Evolutionary conservation across 2,888 invertebrate genomes (phyloP).

Genomic region (Stenichneumon culpator): DNA sequence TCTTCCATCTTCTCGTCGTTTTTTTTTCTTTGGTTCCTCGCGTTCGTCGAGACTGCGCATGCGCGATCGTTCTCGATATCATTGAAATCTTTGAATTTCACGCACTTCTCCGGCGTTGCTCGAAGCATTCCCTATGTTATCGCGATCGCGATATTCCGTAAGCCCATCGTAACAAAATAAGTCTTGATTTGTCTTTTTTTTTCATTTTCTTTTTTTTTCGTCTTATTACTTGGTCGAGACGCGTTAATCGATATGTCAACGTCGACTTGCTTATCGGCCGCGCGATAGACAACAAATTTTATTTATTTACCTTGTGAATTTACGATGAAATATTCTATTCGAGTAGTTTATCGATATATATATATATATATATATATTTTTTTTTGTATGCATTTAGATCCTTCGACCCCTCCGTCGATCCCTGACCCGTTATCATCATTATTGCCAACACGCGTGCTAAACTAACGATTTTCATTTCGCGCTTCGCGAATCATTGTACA

Average conservation of each 20-base stretch:
- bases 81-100: neutral
- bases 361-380: conserved; percentile 17
- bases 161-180: conserved; percentile 69
- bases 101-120: neutral
- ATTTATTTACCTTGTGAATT: conserved; percentile 27
- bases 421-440: conserved; percentile 38
- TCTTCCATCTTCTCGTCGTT: conserved; percentile 19
- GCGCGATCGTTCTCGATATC: conserved; percentile 19
- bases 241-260: conserved; percentile 38
- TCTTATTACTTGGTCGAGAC: conserved; percentile 45
- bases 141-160: neutral
- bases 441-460: conserved; percentile 47
- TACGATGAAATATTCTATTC: conserved; percentile 14
- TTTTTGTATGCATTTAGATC: conserved; percentile 18
- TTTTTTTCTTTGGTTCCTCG: conserved; percentile 3
- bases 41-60: conserved; percentile 19
- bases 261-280: conserved; percentile 10
- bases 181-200: conserved; percentile 61
- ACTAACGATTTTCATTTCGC: neutral
- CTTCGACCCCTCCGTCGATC: conserved; percentile 26
- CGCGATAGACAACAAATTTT: conserved; percentile 15
- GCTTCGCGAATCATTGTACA: conserved; percentile 19
- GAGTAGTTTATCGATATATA: conserved; percentile 13
- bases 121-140: conserved; percentile 17
- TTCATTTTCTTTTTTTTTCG: conserved; percentile 36